phyloP scores from a whole-genome alignment of 2,797 vertebrate genomes.

The Pitangus sulphuratus region DNA sequence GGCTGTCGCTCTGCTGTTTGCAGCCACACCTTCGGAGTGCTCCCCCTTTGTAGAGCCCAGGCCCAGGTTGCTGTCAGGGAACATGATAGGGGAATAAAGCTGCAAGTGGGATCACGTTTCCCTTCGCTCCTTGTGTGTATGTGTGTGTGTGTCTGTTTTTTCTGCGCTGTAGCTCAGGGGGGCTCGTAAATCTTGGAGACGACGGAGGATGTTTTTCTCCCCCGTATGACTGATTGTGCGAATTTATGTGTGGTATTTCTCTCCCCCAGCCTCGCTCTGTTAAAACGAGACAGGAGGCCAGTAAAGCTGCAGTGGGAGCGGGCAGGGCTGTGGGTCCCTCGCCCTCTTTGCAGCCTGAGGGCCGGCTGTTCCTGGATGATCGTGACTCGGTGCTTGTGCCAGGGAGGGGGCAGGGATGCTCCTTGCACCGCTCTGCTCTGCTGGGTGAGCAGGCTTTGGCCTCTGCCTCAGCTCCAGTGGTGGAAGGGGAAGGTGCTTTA shows the following conservation, averaged over 20 bases:
- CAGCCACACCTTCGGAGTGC: neutral
- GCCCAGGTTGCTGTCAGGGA: slow-evolving; percentile 26
- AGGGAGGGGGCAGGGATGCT: neutral
- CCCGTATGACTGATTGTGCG: slow-evolving; percentile 70
- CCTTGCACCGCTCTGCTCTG: fast-evolving
- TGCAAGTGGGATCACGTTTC: slow-evolving; percentile 59
- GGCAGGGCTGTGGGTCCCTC: neutral
- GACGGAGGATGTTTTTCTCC: slow-evolving; percentile 52
- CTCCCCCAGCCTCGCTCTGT: slow-evolving; percentile 20
- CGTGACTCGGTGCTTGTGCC: neutral
- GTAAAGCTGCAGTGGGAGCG: slow-evolving; percentile 40
- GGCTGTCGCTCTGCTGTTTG: neutral
- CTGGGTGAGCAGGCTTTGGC: neutral
- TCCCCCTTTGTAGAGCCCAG: neutral
- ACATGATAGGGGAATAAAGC: slow-evolving; percentile 50
- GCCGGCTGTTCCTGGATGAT: neutral
- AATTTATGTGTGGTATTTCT: slow-evolving; percentile 77
- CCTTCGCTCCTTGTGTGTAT: neutral
- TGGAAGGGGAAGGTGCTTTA: neutral
- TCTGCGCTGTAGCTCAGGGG: slow-evolving; percentile 73
- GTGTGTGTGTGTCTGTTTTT: slow-evolving; percentile 64
- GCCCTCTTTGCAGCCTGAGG: slow-evolving; percentile 30
- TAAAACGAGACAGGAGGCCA: slow-evolving; percentile 35
- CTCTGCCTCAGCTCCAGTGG: neutral
- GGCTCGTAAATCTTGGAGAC: slow-evolving; percentile 76